Evolutionary conservation across 1,140 invertebrate genomes (phyloP).

Genomic region (Campodea augens): DNA sequence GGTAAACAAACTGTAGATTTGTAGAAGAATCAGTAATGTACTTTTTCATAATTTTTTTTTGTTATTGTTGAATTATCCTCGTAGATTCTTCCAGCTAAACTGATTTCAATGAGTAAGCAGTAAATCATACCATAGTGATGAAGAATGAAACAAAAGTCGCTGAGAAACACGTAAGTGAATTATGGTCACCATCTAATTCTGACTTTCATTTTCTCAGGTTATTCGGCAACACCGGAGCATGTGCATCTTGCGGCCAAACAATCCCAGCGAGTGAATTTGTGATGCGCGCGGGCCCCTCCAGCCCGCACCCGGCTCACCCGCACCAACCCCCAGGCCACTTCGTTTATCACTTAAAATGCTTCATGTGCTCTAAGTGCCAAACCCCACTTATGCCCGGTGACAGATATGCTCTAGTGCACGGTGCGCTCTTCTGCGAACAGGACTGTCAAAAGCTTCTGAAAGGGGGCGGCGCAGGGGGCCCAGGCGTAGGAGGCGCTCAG

Average conservation of each 20-base stretch:
- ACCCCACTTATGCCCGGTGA: slow-evolving; percentile 68
- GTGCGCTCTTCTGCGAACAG: slow-evolving; percentile 70
- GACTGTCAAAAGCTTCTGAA: slow-evolving; percentile 83
- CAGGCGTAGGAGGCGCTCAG: slow-evolving; percentile 29
- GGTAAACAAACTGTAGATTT: no score
- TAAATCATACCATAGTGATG: no score
- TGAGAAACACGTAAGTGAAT: no score
- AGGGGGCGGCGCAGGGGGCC: slow-evolving; percentile 33
- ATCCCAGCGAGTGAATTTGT: slow-evolving; percentile 82
- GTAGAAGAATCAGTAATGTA: no score
- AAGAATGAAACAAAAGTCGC: no score
- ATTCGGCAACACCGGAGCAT: slow-evolving; percentile 68
- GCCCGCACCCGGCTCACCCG: slow-evolving; percentile 15
- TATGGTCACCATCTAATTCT: no score
- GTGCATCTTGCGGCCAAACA: slow-evolving; percentile 67
- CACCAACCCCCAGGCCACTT: slow-evolving; percentile 19
- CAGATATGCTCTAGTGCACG: slow-evolving; percentile 68
- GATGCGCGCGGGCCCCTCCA: slow-evolving; percentile 56
- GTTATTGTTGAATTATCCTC: no score
- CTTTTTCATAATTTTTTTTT: no score
- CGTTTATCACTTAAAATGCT: slow-evolving; percentile 88
- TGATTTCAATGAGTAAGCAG: no score
- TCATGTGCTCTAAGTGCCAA: slow-evolving; percentile 78
- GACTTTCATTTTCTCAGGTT: slow-evolving; percentile 53
- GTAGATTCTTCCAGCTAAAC: no score